These are phyloP conservation scores for Oligia latruncula DNA, from an alignment of 2,888 invertebrate species.

Conservation along the genomic window DNA sequence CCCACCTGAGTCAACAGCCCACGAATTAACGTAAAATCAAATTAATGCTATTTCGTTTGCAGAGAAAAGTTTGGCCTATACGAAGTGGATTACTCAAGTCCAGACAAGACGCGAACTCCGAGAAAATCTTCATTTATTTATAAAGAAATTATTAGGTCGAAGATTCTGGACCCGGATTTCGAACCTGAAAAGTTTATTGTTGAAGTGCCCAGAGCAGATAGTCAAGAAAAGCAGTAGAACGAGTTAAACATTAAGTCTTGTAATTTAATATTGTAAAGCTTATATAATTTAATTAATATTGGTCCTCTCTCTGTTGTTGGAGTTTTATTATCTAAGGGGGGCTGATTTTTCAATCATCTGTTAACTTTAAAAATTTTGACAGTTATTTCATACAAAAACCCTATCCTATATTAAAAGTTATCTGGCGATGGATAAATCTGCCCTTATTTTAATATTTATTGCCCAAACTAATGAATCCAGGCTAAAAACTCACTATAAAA, in stretches of 20 bases:
- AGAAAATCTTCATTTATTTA: conserved; percentile 91
- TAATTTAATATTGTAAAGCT: background rate
- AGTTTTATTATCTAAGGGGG: background rate
- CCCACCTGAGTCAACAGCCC: background rate
- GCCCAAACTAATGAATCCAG: background rate
- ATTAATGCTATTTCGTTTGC: conserved; percentile 68
- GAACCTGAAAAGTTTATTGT: conserved; percentile 75
- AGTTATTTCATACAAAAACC: no score
- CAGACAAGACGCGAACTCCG: conserved; percentile 90
- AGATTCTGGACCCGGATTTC: conserved; percentile 74
- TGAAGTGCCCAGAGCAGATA: conserved; percentile 51
- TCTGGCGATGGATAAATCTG: no score
- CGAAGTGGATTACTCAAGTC: conserved; percentile 91
- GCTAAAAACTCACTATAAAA: background rate
- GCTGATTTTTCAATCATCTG: no score
- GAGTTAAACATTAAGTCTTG: background rate
- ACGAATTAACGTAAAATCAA: background rate
- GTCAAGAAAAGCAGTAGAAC: conserved; percentile 27
- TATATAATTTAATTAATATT: conserved; percentile 2
- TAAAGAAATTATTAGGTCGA: conserved; percentile 84
- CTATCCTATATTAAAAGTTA: no score
- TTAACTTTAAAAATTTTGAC: no score
- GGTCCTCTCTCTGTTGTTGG: background rate
- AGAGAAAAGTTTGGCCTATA: conserved; percentile 93
- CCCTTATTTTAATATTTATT: background rate